Base-by-base conservation (phyloP, 2,113 vertebrate genomes). In the Malurus cyaneus region DNA sequence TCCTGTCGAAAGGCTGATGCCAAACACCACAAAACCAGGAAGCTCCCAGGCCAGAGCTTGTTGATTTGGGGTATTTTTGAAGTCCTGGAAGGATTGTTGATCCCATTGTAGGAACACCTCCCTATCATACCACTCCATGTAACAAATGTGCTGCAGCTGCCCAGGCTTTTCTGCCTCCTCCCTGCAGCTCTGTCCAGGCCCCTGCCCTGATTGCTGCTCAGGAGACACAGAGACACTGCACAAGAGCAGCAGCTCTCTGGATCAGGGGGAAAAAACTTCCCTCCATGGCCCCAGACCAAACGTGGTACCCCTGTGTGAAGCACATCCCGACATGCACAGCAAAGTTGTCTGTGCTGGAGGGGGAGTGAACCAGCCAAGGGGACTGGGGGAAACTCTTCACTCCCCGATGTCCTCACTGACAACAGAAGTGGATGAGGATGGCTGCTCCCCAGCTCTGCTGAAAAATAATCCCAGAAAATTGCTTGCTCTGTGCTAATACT, bases 241-340 rank as follows among this genome's bases (percentile, higher is more conserved):
- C 24, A 50, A 44, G n/a, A 28, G 15, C 64, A 73, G 66, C 70
- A 60, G 28, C 5, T 24, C 8, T 36, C 56, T 11, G 19, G 44
- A 62, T 14, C 54, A 59, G 17, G 52, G 26, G 47, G 19, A 61
- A 44, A 14, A 53, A 88, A 14, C 11, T 8, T 11, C 46, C 15
- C 29, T 36, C 23, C 29, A 6, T 3, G 53, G 16, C 18, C 15
- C 24, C 25, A 46, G 49, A 14, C 18, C 49, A 44, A 18, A 9
- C 0, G 0, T 8, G 8, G 32, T 34, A 36, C 52, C 57, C 0
- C 0, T 5, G 15, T 10, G 12, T 1, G 2, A n/a, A 5, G 26
- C 32, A 1, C 16, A 18, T 24, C 73, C 41, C 0, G 0, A 14
- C 1, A 11, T 3, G 13, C 73, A 31, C 36, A 42, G 32, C 2